Percentiles rank a stretch among this genome's conserved stretches.
Conservation (phyloP, 2,888 invertebrate genomes). For the Branchellion lobata region DNA sequence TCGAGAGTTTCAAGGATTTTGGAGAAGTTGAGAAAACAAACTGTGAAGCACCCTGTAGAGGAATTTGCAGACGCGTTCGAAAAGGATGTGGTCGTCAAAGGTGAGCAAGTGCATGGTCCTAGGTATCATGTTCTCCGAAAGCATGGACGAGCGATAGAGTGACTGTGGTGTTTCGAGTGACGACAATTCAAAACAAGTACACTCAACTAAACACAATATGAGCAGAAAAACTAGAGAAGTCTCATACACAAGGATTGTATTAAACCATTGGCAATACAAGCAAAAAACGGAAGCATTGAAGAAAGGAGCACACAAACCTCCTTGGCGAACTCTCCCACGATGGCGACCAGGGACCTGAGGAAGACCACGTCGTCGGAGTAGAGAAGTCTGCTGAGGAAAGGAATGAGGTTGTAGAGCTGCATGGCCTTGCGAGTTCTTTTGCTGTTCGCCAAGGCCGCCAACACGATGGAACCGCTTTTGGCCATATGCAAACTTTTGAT, state of each 20-base stretch:
- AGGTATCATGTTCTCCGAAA: constrained; percentile 36
- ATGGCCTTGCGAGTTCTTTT: constrained; percentile 33
- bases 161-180: no score
- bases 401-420: constrained; percentile 28
- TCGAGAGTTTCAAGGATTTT: no score
- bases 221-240: no score
- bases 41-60: constrained; percentile 37
- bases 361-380: constrained; percentile 26
- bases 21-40: no score
- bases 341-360: constrained; percentile 28
- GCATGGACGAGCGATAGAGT: constrained; percentile 30
- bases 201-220: no score
- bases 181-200: no score
- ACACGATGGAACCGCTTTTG: constrained; percentile 32
- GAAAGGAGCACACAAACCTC: no score
- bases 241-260: no score
- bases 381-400: constrained; percentile 21
- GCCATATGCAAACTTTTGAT: constrained; percentile 31
- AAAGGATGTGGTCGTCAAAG: constrained; percentile 10
- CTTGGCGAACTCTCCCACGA: constrained; percentile 36
- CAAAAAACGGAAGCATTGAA: no score
- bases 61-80: constrained; percentile 35
- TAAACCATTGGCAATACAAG: no score
- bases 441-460: constrained; percentile 31
- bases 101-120: constrained; percentile 1